Conservation (phyloP, 2,113 vertebrate genomes). For the Nematolebias whitei region DNA sequence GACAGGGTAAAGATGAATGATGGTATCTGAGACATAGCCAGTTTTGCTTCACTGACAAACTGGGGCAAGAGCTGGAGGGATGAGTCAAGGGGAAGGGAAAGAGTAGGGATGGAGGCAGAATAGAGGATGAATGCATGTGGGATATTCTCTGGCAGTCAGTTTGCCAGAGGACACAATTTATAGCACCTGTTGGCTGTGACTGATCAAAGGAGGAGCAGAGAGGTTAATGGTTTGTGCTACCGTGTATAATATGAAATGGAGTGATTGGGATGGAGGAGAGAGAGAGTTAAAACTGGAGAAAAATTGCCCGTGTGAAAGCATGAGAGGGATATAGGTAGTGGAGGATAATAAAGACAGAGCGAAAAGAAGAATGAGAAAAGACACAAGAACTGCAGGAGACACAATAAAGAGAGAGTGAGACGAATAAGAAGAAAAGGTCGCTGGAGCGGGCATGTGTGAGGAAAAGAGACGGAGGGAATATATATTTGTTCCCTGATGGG, state of each 20-base stretch:
- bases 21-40: conserved; percentile 62
- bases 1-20: conserved; percentile 67
- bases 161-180: conserved; percentile 64
- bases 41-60: conserved; percentile 82
- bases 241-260: conserved; percentile 40
- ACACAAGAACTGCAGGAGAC: conserved; percentile 14
- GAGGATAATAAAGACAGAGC: conserved; percentile 60
- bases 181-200: conserved; percentile 72
- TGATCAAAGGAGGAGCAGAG: conserved; percentile 59
- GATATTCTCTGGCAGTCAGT: conserved; percentile 17
- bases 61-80: conserved; percentile 73
- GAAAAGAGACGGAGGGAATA: conserved; percentile 58
- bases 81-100: conserved; percentile 21
- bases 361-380: conserved; percentile 16
- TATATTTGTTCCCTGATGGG: conserved; percentile 67
- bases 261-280: conserved; percentile 42
- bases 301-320: conserved; percentile 27
- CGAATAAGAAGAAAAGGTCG: conserved; percentile 49
- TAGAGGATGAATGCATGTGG: conserved; percentile 1
- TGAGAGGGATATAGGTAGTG: conserved; percentile 32
- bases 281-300: conserved; percentile 55
- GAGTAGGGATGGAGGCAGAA: conserved; percentile 22
- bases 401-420: conserved; percentile 33
- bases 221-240: conserved; percentile 57
- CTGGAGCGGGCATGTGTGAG: conserved; percentile 48